Evolutionary conservation across 1,140 invertebrate species (phyloP), one percentile per base, ranked within the genome.

Genomic region (Popillia japonica): DNA sequence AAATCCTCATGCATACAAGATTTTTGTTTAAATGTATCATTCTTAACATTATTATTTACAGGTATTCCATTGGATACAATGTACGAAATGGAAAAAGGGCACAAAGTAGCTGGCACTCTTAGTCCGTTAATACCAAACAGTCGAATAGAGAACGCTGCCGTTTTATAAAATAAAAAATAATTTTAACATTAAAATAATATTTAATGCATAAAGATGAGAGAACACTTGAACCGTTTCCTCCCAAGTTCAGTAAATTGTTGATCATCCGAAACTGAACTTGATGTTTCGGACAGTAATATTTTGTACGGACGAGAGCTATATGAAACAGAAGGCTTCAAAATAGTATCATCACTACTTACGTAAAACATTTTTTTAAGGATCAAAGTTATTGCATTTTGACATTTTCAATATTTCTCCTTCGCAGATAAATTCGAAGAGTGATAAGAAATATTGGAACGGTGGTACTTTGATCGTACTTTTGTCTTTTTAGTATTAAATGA

Each of bases 1-100:
- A 3, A n/a, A 61, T 22, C 23, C 2, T 74, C 40, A 34, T 74
- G 27, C 10, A 41, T 2, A 41, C 2, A 41, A 41, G 7, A 10
- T 40, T 74, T 41, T 44, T 68, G 22, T 41, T 74, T 40, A 10
- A 40, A 41, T 74, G 11, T 41, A 61, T 64, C 3, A 11, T 22
- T 74, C 23, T 41, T 74, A 41, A 76, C 61, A 8, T 64, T 64
- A 11, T 41, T 72, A 78, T 73, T 88, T 86, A 64, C 83, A 92
- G 92, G 91, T 85, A 89, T 92, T 80, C 92, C 93, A 41, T 87
- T 94, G 83, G 93, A 94, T 84, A 90, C 94, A 80, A 92, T 94
- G 84, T 94, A 94, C 83, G 94, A 95, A 86, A 89, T 93, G 81
- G 93, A 95, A 87, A 90, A 91, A 80, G 90, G 90, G 41, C 91